Evolutionary conservation across 2,113 vertebrate species (phyloP).

Genomic region (Camelus bactrianus): DNA sequence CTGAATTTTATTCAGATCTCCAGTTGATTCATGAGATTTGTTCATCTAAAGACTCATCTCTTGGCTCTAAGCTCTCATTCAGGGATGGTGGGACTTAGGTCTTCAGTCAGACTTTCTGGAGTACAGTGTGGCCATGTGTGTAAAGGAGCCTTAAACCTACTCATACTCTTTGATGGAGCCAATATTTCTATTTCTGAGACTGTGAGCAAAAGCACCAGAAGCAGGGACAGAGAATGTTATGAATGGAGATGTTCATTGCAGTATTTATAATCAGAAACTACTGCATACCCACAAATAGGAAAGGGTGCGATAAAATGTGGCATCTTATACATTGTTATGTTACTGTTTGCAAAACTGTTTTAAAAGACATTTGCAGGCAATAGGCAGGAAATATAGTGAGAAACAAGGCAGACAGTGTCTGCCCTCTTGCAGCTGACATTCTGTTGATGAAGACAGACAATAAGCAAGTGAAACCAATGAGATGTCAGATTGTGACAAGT

Average conservation of each 20-base stretch:
- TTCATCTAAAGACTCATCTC: neutral
- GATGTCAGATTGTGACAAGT: neutral
- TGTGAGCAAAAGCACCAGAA: neutral
- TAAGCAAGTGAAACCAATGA: neutral
- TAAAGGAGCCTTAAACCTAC: neutral
- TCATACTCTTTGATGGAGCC: neutral
- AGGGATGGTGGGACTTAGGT: neutral
- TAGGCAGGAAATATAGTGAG: neutral
- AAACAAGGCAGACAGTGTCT: neutral
- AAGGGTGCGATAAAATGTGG: neutral
- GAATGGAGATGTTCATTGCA: neutral
- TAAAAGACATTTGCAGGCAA: neutral
- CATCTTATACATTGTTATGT: neutral
- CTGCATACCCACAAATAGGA: neutral
- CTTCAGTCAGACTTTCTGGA: neutral
- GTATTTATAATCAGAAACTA: neutral
- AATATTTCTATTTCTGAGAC: neutral
- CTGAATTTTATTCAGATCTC: neutral
- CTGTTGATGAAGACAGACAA: neutral
- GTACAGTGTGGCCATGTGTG: neutral
- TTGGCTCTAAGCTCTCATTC: neutral
- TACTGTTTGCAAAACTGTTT: neutral
- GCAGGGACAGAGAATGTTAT: neutral
- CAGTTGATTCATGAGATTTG: rapidly evolving
- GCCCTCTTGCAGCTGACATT: neutral